Base-by-base conservation (phyloP, 1,140 invertebrate species). In the Cotesia chilonis region DNA sequence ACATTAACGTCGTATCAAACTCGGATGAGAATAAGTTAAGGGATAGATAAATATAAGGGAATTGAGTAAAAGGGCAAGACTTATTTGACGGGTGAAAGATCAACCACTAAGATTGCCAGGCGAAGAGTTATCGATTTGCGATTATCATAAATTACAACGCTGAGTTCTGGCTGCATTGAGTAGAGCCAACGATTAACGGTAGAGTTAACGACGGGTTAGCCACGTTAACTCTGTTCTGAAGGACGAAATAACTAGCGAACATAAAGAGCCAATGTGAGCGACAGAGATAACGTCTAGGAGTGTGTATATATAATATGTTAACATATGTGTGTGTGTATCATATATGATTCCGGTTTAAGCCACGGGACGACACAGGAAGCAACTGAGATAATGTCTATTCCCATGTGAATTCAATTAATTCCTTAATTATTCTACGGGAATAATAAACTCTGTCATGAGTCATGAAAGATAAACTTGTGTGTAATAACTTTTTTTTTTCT, bases 61-160 rank as follows among this genome's bases (percentile, higher is more conserved):
- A 55, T n/a, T 55, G 17, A n/a, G 17, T n/a, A 14, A 55, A 55
- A 55, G 54, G 69, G 65, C 51, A 61, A 69, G 70, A 70, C 67
- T 70, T 68, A 75, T 77, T 77, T 77, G 76, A 78, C 70, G 74
- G 75, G 69, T 73, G 66, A 35, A 77, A 78, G 77, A 77, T 79
- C 69, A 68, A 77, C 64, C 59, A 73, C 52, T 60, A 7, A 78
- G 73, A 76, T 77, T 55, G 67, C 35, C 9, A 60, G 14, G 63
- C 7, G 70, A 57, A 68, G 74, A 80, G 77, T 77, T 80, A 82
- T 82, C 77, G 81, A 82, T 81, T 81, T 76, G 77, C 77, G 79
- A 80, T 82, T 81, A 82, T 82, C 79, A 80, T 82, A 82, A 81
- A 81, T 81, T 81, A 81, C 77, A 78, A 65, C 28, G 67, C 72